Evolutionary conservation across 2,113 vertebrate genomes (phyloP), one percentile per base, ranked within the genome.

Genomic region (Pipra filicauda): DNA sequence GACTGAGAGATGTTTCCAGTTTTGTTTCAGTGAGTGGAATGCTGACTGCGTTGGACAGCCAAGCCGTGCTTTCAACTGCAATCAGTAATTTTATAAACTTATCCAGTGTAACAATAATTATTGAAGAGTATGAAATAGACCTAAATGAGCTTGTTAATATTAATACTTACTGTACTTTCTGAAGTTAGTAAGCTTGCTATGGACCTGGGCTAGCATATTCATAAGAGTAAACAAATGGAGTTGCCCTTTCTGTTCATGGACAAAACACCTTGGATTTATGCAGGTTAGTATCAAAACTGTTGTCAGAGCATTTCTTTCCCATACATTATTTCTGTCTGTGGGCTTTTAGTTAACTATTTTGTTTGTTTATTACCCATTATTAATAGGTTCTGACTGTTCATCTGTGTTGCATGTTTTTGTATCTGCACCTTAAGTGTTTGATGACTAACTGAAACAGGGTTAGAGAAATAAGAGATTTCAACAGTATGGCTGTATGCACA

Each of bases 71-170:
- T 81, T 80, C 88, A 80, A 3, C 67, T 86, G 46, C 67, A 61
- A 16, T 77, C 41, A 44, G 46, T 51, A 70, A 22, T 80, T 62
- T 86, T 84, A 35, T 48, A 41, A 80, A 86, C 72, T 51, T 91
- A n/a, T 88, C 15, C 52, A 65, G 59, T 90, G 62, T 93, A 66
- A 85, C 43, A 93, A 33, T 30, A 86, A 54, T 82, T 91, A 51
- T 64, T 88, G 46, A 91, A 57, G 35, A 93, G 5, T 51, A 48
- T 86, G 79, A 88, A 88, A 30, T 52, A 90, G 81, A 59, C 51
- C 39, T 67, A 83, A 69, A 88, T 79, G 54, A 87, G 30, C 67
- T 89, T 85, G 46, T 91, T 91, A 88, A 75, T 95, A 77, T 87
- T 91, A 73, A 85, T 77, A 39, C 18, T 77, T 55, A 22, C n/a